phyloP scores from a whole-genome alignment of 2,797 vertebrate species.

The Acanthiza pusilla region DNA sequence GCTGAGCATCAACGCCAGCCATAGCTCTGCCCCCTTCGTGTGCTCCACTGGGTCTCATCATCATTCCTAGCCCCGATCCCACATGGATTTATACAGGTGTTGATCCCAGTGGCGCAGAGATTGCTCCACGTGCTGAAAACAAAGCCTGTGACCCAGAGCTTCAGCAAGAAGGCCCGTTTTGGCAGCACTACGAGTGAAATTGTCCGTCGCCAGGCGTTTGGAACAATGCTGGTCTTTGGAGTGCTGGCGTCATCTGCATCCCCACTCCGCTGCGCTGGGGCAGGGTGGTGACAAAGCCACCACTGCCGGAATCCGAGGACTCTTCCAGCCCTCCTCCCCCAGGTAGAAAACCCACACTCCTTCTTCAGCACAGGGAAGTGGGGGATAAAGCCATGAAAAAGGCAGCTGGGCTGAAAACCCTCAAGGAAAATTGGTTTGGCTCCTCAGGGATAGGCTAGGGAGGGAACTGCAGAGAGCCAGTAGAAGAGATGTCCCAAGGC shows the following conservation, averaged over 20 bases:
- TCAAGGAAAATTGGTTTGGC: neutral
- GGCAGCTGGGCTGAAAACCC: neutral
- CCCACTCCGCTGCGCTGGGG: neutral
- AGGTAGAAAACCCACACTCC: neutral
- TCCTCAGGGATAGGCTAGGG: neutral
- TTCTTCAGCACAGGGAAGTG: neutral
- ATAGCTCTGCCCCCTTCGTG: neutral
- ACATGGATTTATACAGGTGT: rapidly evolving
- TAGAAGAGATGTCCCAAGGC: neutral
- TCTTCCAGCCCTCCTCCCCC: neutral
- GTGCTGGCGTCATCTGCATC: neutral
- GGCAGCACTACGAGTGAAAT: neutral
- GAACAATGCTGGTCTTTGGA: conserved; percentile 39
- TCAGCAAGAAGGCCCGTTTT: neutral
- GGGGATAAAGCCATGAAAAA: neutral
- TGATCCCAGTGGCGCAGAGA: rapidly evolving
- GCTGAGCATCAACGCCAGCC: neutral
- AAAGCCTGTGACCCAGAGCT: neutral
- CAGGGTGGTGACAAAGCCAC: conserved; percentile 1
- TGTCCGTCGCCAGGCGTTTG: rapidly evolving
- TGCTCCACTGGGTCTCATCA: neutral
- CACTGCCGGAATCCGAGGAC: rapidly evolving
- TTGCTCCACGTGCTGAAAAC: rapidly evolving
- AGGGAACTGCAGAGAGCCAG: neutral
- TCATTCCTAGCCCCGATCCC: neutral